These are phyloP conservation scores for Malthinus seriepunctatus DNA, from an alignment of 2,888 invertebrate genomes.

Conservation along the genomic window DNA sequence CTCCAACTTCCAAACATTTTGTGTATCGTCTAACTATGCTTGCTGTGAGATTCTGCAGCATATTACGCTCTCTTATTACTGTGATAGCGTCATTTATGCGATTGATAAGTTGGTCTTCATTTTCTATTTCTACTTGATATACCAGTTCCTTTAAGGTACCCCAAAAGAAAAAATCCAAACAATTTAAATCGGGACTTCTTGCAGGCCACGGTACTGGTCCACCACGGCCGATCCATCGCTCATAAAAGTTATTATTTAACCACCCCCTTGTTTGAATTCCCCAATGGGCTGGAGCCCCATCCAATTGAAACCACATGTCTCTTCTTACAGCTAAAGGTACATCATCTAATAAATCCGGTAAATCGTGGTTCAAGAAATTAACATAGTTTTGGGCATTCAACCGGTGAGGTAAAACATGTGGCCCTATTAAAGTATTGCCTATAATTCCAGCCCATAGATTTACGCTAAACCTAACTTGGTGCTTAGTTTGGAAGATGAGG, in stretches of 20 bases:
- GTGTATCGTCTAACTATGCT: too few relatives aligned
- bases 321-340: background rate
- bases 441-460: conserved; percentile 35
- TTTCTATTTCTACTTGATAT: background rate
- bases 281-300: background rate
- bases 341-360: conserved; percentile 11
- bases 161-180: background rate
- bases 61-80: background rate
- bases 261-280: background rate
- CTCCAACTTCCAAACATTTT: too few relatives aligned
- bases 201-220: background rate
- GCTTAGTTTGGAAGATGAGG: conserved; percentile 12
- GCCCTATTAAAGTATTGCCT: conserved; percentile 29
- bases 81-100: background rate
- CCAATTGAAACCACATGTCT: background rate
- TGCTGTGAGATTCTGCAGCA: too few relatives aligned
- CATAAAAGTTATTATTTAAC: too few relatives aligned
- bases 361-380: conserved; percentile 24
- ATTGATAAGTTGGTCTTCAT: background rate
- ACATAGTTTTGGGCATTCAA: conserved; percentile 29
- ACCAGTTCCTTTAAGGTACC: background rate
- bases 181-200: too few relatives aligned
- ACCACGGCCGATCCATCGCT: background rate
- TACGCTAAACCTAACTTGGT: conserved; percentile 30
- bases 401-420: conserved; percentile 23